phyloP scores from a whole-genome alignment of 2,113 vertebrate species.

The Andinoacara biseriatus region DNA sequence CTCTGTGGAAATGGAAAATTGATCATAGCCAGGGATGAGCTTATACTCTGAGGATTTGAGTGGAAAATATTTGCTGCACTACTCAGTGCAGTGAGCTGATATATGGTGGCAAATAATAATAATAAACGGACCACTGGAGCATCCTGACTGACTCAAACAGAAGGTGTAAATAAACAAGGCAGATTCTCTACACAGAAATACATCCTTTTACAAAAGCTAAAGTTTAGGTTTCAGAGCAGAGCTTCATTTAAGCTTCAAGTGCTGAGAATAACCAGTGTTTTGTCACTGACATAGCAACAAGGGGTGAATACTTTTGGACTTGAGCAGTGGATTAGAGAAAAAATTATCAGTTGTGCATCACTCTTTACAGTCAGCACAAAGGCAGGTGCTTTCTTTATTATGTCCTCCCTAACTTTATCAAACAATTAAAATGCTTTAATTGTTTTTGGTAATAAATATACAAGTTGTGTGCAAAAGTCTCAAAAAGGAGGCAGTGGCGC shows the following conservation, averaged over 20 bases:
- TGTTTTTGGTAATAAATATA: too few species aligned
- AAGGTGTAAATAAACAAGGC: slow-evolving; percentile 27
- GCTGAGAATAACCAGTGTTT: neutral
- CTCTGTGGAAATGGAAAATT: slow-evolving; percentile 41
- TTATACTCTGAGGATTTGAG: slow-evolving; percentile 14
- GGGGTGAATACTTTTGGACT: neutral
- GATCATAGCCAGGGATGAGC: slow-evolving; percentile 35
- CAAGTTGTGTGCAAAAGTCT: neutral
- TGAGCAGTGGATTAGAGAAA: too few species aligned
- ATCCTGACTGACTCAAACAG: neutral
- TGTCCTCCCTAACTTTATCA: too few species aligned
- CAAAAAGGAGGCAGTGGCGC: too few species aligned
- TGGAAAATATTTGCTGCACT: slow-evolving; percentile 10
- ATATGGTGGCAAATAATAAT: neutral
- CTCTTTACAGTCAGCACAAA: too few species aligned
- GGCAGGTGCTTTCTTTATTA: too few species aligned
- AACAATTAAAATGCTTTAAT: too few species aligned
- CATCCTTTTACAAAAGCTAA: neutral
- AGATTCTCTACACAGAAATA: neutral
- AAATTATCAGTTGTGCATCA: too few species aligned
- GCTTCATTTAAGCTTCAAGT: neutral
- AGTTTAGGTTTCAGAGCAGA: slow-evolving; percentile 2
- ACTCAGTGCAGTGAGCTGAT: slow-evolving; percentile 1
- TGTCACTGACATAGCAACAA: neutral
- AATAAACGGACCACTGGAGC: neutral